Evolutionary conservation across 2,888 invertebrate genomes (phyloP).

Genomic region (Creontiades dilutus): DNA sequence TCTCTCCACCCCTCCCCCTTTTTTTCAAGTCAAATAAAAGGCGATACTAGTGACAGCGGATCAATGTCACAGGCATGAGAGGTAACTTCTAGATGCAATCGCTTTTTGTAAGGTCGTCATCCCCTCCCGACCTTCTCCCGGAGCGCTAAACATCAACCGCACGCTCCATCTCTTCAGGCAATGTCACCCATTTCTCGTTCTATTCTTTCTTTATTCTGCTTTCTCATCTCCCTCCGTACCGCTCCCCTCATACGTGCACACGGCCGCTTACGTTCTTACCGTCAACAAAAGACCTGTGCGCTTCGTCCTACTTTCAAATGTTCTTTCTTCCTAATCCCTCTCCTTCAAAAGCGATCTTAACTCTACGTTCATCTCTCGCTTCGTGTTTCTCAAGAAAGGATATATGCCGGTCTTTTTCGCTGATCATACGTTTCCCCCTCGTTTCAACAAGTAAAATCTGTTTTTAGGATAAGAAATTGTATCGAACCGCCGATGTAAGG

Average conservation of each 20-base stretch:
- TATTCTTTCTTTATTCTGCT: neutral
- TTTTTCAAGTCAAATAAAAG: constrained; percentile 6
- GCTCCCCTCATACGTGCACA: neutral
- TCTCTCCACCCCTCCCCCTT: neutral
- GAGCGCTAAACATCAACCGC: constrained; percentile 8
- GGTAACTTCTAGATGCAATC: constrained; percentile 11
- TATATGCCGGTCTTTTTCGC: neutral
- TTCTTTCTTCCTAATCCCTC: neutral
- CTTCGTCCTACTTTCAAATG: neutral
- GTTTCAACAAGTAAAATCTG: neutral
- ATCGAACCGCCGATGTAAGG: too few species aligned
- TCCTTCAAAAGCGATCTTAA: neutral
- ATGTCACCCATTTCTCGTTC: constrained; percentile 3
- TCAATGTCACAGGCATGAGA: constrained; percentile 19
- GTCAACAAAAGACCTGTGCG: neutral
- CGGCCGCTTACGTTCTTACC: neutral
- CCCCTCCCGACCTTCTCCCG: neutral
- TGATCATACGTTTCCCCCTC: too few species aligned
- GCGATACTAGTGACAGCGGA: constrained; percentile 12
- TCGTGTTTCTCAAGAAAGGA: neutral
- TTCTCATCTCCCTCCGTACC: neutral
- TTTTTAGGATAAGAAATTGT: too few species aligned
- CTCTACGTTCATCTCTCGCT: neutral
- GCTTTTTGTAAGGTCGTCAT: neutral
- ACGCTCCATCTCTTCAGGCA: constrained; percentile 7